A percentile compares a stretch with the other conserved stretches of the same genome.
Conservation (phyloP, 2,797 vertebrate species). For the Argentina silus region DNA sequence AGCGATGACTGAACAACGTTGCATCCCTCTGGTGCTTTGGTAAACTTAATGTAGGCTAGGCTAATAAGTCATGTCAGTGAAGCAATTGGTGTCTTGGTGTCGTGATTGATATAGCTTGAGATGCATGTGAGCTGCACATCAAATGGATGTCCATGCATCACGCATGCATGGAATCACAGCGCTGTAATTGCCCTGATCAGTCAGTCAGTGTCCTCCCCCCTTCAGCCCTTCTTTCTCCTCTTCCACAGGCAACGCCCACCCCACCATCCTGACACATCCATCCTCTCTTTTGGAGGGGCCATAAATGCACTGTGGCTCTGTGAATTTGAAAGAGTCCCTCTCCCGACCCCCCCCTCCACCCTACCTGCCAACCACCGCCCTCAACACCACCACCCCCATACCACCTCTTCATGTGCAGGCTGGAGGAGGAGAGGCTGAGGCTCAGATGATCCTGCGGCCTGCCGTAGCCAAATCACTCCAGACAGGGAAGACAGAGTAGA, state of each 20-base stretch:
- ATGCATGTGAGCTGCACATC: conserved; percentile 57
- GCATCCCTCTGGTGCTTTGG: too few species aligned
- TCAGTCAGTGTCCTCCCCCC: conserved; percentile 28
- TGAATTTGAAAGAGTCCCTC: conserved; percentile 51
- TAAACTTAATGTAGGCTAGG: neutral
- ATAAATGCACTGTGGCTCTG: conserved; percentile 63
- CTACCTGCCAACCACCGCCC: conserved; percentile 18
- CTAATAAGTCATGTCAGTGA: conserved; percentile 35
- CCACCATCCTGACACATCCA: conserved; percentile 31
- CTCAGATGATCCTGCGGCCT: conserved; percentile 72
- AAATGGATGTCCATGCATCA: conserved; percentile 51
- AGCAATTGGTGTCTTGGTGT: too few species aligned
- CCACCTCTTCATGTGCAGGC: conserved; percentile 46
- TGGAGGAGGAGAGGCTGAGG: conserved; percentile 53
- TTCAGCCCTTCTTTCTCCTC: conserved; percentile 45
- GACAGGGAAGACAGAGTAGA: conserved; percentile 59
- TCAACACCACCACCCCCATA: conserved; percentile 18
- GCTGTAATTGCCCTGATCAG: conserved; percentile 24
- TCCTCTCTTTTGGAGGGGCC: conserved; percentile 39
- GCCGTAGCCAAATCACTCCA: conserved; percentile 51
- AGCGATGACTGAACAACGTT: too few species aligned
- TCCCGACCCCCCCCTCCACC: conserved; percentile 26
- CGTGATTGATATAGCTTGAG: conserved; percentile 61
- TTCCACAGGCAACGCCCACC: conserved; percentile 62
- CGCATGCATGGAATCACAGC: conserved; percentile 35